Conservation (phyloP, 2,888 invertebrate genomes). For the Melinaea marsaeus region DNA sequence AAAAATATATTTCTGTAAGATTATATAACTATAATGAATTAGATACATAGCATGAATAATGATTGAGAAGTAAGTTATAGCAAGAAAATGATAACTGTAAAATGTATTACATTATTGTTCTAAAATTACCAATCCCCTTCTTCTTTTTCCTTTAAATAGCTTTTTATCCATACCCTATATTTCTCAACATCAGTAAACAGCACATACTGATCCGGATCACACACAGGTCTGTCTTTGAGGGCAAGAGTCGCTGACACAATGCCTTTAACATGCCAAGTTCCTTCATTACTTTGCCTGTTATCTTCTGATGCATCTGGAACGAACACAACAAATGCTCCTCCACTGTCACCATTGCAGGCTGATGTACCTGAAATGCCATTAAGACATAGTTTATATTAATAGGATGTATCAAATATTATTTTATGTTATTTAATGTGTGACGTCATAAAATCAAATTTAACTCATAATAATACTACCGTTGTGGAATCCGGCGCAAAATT, state of each 20-base stretch:
- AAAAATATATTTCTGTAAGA: too few species aligned
- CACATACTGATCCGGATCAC: slow-evolving; percentile 60
- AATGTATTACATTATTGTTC: too few species aligned
- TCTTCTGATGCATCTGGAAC: slow-evolving; percentile 13
- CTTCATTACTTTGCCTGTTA: slow-evolving; percentile 19
- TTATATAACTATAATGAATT: too few species aligned
- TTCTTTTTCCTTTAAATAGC: slow-evolving; percentile 3
- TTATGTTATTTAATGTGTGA: not conserved
- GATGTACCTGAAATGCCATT: slow-evolving; percentile 16
- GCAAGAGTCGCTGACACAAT: slow-evolving; percentile 45
- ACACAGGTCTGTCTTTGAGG: slow-evolving; percentile 42
- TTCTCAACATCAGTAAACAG: slow-evolving; percentile 63
- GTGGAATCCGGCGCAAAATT: slow-evolving; percentile 35
- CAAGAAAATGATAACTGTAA: too few species aligned
- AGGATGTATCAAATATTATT: not conserved
- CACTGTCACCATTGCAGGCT: slow-evolving; percentile 24
- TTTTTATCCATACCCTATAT: slow-evolving; percentile 43
- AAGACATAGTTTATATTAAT: not conserved
- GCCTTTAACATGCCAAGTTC: slow-evolving; percentile 46
- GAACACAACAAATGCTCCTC: slow-evolving; percentile 18
- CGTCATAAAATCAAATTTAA: not conserved
- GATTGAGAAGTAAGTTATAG: too few species aligned
- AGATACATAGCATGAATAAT: too few species aligned
- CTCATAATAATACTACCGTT: slow-evolving; percentile 29
- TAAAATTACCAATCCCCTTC: not conserved